Evolutionary conservation across 2,113 vertebrate species (phyloP).

Genomic region (Monopterus albus): DNA sequence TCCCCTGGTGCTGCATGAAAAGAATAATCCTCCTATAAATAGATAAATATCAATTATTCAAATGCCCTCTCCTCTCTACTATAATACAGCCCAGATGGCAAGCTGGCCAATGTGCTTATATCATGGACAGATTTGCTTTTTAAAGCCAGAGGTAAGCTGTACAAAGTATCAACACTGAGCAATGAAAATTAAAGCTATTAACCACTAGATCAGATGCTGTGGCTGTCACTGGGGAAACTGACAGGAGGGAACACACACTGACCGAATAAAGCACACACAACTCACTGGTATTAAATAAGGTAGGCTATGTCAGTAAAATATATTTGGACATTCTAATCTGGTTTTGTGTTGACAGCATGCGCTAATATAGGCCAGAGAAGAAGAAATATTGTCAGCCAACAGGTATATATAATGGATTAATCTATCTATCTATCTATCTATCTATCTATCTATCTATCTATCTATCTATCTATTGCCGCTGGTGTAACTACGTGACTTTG

Average conservation of each 20-base stretch:
- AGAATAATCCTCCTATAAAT: slow-evolving; percentile 79
- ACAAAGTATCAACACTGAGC: slow-evolving; percentile 62
- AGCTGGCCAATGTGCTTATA: slow-evolving; percentile 75
- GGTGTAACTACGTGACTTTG: slow-evolving; percentile 3
- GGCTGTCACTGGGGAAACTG: slow-evolving; percentile 25
- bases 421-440: neutral
- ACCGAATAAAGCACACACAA: slow-evolving; percentile 10
- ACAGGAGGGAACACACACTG: neutral
- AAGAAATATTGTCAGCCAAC: neutral
- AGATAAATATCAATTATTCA: slow-evolving; percentile 83
- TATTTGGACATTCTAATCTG: slow-evolving; percentile 11
- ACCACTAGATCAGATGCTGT: slow-evolving; percentile 61
- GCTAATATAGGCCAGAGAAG: neutral
- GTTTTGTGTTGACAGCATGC: neutral
- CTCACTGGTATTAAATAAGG: slow-evolving; percentile 11
- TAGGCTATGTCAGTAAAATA: slow-evolving; percentile 4
- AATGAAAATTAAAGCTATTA: slow-evolving; percentile 69
- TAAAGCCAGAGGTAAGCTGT: slow-evolving; percentile 75
- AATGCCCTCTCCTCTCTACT: slow-evolving; percentile 70
- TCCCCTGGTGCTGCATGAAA: slow-evolving; percentile 65
- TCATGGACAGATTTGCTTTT: slow-evolving; percentile 79
- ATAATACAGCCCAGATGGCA: slow-evolving; percentile 80
- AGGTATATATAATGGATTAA: too few relatives aligned
- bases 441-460: slow-evolving; percentile 5
- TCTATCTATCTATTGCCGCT: slow-evolving; percentile 4